A percentile compares a stretch with the other conserved stretches of the same genome.
phyloP scores from a whole-genome alignment of 2,888 invertebrate species.

The Sabatieria punctata region DNA sequence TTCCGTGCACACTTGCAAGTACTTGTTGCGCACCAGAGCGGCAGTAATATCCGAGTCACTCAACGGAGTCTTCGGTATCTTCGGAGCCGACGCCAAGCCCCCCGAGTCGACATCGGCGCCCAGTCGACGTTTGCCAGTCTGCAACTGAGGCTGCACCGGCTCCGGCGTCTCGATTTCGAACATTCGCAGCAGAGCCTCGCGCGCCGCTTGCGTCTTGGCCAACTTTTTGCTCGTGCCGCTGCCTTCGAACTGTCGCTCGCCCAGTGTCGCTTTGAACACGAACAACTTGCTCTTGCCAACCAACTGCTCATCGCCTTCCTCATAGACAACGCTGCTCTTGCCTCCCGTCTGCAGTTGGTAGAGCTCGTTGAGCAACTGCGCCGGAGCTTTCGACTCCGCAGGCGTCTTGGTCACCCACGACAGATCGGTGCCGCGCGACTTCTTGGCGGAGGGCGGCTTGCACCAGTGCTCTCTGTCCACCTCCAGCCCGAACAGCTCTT shows the following conservation, averaged over 20 bases:
- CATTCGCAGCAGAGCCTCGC: not conserved
- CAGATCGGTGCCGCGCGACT: not conserved
- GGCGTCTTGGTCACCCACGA: not conserved
- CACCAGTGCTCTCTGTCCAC: not conserved
- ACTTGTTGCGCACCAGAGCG: not conserved
- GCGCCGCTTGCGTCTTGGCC: not conserved
- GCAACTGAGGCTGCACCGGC: not conserved
- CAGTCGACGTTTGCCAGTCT: not conserved
- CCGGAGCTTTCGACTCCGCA: not conserved
- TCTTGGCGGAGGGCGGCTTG: not conserved
- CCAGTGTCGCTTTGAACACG: not conserved
- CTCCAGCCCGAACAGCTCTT: not conserved
- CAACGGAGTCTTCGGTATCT: not conserved
- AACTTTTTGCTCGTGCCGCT: not conserved
- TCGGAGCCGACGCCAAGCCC: not conserved
- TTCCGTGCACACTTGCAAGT: conserved; percentile 1
- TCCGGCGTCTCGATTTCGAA: conserved; percentile 1
- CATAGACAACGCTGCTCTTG: not conserved
- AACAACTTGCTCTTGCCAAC: not conserved
- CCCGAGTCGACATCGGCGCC: not conserved
- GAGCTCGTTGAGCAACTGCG: not conserved
- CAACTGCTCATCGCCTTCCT: not conserved
- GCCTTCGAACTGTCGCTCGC: not conserved
- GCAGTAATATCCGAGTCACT: conserved; percentile 1
- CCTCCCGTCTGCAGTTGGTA: not conserved